A percentile compares a stretch with the other conserved stretches of the same genome.
phyloP scores from a whole-genome alignment of 2,888 invertebrate species.

The Idaea dimidiata region DNA sequence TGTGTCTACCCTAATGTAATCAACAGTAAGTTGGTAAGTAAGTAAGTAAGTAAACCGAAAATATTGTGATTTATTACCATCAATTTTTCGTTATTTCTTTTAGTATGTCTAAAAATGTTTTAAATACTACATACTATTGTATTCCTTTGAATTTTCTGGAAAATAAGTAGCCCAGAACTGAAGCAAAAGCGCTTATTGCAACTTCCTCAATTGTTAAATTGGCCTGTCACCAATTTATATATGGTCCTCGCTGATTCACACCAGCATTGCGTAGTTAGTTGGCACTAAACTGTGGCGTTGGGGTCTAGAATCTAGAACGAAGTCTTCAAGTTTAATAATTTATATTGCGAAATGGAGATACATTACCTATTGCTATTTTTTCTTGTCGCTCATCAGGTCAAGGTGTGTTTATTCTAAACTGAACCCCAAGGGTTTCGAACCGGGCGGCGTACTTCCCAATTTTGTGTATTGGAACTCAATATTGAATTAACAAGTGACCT shows the following conservation, averaged over 20 bases:
- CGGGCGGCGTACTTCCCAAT: background rate
- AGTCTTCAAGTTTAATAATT: slow-evolving; percentile 21
- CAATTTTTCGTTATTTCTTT: too few relatives aligned
- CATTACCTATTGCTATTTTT: background rate
- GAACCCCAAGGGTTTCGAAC: background rate
- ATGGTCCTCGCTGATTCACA: slow-evolving; percentile 53
- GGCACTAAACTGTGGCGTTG: slow-evolving; percentile 19
- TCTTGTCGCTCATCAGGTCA: background rate
- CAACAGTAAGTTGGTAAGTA: too few relatives aligned
- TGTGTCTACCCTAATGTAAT: too few relatives aligned
- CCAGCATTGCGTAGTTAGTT: slow-evolving; percentile 18
- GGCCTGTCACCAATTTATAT: slow-evolving; percentile 60
- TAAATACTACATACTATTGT: too few relatives aligned
- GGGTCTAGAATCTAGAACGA: slow-evolving; percentile 47
- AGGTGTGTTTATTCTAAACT: background rate
- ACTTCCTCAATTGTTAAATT: slow-evolving; percentile 73
- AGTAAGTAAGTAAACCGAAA: too few relatives aligned
- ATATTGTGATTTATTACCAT: too few relatives aligned
- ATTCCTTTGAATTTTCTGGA: slow-evolving; percentile 11
- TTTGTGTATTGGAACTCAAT: background rate
- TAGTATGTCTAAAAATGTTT: too few relatives aligned
- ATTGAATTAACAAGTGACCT: too few relatives aligned
- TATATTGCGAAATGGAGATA: slow-evolving; percentile 4
- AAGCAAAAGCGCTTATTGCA: slow-evolving; percentile 57
- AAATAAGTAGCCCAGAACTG: slow-evolving; percentile 41